phyloP scores from a whole-genome alignment of 1,140 invertebrate genomes.

The Frieseomelitta varia region DNA sequence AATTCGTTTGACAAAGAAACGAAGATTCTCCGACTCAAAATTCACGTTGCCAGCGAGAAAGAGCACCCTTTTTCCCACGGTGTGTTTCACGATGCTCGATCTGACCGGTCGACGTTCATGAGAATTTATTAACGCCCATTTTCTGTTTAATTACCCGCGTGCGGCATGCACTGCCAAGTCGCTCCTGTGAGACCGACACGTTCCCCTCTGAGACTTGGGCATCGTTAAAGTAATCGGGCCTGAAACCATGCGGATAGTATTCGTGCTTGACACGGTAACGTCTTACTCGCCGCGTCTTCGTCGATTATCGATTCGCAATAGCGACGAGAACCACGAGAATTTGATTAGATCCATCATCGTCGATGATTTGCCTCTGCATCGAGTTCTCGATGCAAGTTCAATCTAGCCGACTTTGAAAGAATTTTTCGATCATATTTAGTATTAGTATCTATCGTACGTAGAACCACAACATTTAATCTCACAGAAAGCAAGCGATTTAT shows the following conservation, averaged over 20 bases:
- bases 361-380: neutral
- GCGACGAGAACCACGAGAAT: neutral
- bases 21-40: neutral
- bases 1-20: constrained; percentile 2
- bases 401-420: neutral
- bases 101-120: constrained; percentile 53
- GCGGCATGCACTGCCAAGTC: constrained; percentile 58
- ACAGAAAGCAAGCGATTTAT: neutral
- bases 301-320: constrained; percentile 42
- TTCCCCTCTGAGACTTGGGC: constrained; percentile 27
- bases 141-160: constrained; percentile 72
- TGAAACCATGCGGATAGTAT: constrained; percentile 39
- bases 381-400: neutral
- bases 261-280: constrained; percentile 53
- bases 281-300: constrained; percentile 42
- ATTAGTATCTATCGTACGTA: neutral
- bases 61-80: constrained; percentile 60
- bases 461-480: neutral
- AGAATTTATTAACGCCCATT: constrained; percentile 74
- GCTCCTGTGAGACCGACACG: constrained; percentile 35
- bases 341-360: neutral
- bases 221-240: constrained; percentile 56
- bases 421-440: neutral
- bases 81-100: constrained; percentile 56
- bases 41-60: constrained; percentile 16